Base-by-base conservation (phyloP, 2,113 vertebrate species). In the Pedetes capensis region DNA sequence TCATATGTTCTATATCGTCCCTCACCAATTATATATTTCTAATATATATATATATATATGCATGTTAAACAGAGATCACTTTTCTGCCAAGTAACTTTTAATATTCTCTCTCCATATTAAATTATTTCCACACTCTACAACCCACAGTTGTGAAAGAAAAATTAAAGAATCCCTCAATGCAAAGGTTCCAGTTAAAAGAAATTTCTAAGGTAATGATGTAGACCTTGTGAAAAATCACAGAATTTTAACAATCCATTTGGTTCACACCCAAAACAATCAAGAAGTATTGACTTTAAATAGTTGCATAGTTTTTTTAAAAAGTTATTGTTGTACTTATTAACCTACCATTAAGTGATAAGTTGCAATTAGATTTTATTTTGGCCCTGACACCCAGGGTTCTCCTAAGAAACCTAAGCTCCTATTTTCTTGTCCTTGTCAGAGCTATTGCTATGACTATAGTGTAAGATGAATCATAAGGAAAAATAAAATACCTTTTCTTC, bases 361-460 rank as follows among this genome's bases (percentile, higher is more conserved):
- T 53, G 25, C n/a, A 64, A 89, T 80, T 75, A 47, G 16, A 84
- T 82, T 84, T 85, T 63, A 78, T 84, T 90, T 93, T 87, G 66
- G 27, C 7, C 47, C 6, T 61, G 10, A 11, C 23, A 51, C 66
- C 25, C 66, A 88, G 42, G 53, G 57, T 82, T 94, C 51, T 80
- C 47, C 63, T 44, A 55, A 76, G 89, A 88, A 96, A 74, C 22
- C 42, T 32, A 25, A 13, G 0, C 42, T 37, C 0, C 0, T 25
- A 25, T 12, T 63, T 92, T 20, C 2, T 55, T 59, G 13, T 39
- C 47, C 39, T 49, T 9, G 8, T 68, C 39, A 72, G 69, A 74
- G 32, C 22, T 55, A 9, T 76, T 29, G 32, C 13, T 61, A 13
- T 64, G 42, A 42, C 14, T 47, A 20, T 61, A 11, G 47, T 47